phyloP scores from a whole-genome alignment of 1,140 invertebrate species.

The Hestina assimilis region DNA sequence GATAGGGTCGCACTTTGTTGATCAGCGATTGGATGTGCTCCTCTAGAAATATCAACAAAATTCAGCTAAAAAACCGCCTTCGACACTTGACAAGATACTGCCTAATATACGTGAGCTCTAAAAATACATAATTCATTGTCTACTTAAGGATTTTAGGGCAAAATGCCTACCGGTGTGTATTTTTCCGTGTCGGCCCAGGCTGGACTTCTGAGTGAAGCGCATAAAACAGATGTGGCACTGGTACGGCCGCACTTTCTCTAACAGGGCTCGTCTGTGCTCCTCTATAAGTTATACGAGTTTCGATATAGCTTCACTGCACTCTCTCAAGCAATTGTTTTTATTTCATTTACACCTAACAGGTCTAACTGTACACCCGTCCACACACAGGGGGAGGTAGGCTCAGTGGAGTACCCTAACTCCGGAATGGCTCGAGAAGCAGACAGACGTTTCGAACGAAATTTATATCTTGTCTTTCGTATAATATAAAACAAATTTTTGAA shows the following conservation, averaged over 20 bases:
- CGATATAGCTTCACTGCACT: slow-evolving; percentile 70
- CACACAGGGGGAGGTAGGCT: slow-evolving; percentile 69
- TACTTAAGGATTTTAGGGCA: slow-evolving; percentile 76
- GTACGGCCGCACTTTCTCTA: slow-evolving; percentile 82
- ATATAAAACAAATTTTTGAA: too few species aligned
- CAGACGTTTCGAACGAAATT: too few species aligned
- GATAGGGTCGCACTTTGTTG: slow-evolving; percentile 84
- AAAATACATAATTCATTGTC: slow-evolving; percentile 61
- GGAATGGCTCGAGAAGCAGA: background rate
- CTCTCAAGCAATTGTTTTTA: slow-evolving; percentile 54
- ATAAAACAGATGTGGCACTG: slow-evolving; percentile 81
- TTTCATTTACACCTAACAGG: slow-evolving; percentile 47
- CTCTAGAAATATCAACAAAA: slow-evolving; percentile 78
- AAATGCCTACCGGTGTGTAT: slow-evolving; percentile 79
- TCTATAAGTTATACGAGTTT: slow-evolving; percentile 77
- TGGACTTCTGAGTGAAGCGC: slow-evolving; percentile 81
- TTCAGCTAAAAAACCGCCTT: slow-evolving; percentile 65
- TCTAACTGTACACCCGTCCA: slow-evolving; percentile 50
- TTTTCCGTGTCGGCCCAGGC: slow-evolving; percentile 79
- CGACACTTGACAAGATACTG: slow-evolving; percentile 42
- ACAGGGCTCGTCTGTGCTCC: slow-evolving; percentile 79
- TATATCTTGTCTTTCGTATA: too few species aligned
- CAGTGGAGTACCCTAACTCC: slow-evolving; percentile 16
- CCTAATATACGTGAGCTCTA: slow-evolving; percentile 67
- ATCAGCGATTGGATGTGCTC: slow-evolving; percentile 80